Percentiles rank a stretch among this genome's conserved stretches.
Conservation (phyloP, 2,888 invertebrate genomes). For the Andrena dorsata region DNA sequence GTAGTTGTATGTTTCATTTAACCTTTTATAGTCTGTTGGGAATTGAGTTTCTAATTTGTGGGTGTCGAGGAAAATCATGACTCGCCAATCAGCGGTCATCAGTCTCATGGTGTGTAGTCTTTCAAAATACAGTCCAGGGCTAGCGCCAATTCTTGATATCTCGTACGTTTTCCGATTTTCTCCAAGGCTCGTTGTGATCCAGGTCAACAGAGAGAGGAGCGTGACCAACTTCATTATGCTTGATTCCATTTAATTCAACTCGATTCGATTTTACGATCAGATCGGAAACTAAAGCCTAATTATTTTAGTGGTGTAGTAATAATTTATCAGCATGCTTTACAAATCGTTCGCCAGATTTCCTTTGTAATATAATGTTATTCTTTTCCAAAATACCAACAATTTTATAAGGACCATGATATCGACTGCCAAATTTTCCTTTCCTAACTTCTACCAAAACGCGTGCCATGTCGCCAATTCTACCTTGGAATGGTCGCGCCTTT, state of each 20-base stretch:
- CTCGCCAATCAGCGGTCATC: background rate
- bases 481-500: background rate
- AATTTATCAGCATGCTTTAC: slow-evolving; percentile 5
- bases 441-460: background rate
- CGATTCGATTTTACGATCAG: too few relatives aligned
- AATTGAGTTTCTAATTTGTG: background rate
- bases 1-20: background rate
- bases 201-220: too few relatives aligned
- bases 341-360: background rate
- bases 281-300: too few relatives aligned
- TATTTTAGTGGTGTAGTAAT: too few relatives aligned
- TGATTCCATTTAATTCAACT: too few relatives aligned
- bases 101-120: background rate
- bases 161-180: background rate
- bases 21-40: background rate
- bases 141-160: background rate
- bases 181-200: accelerated
- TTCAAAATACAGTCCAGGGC: background rate
- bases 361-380: slow-evolving; percentile 2
- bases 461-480: slow-evolving; percentile 9
- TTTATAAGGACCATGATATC: slow-evolving; percentile 21
- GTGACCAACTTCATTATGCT: too few relatives aligned
- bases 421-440: background rate
- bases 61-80: background rate
- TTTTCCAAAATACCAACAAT: slow-evolving; percentile 10